Percentiles rank a stretch among this genome's conserved stretches.
Evolutionary conservation across 2,113 vertebrate genomes (phyloP).

Genomic region (Cyanocitta stelleri): DNA sequence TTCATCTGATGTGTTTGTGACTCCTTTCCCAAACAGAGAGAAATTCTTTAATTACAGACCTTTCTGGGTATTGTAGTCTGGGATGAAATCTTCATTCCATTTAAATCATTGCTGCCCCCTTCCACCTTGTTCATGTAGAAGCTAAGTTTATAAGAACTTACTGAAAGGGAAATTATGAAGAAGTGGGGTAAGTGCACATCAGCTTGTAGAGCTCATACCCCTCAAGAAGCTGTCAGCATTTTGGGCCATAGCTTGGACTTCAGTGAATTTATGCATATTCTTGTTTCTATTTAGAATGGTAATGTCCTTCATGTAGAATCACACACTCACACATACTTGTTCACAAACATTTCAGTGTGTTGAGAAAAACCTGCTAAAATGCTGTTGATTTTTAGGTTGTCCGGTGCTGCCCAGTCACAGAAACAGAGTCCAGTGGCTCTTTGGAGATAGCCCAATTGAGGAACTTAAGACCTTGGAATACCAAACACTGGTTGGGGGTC

Average conservation of each 20-base stretch:
- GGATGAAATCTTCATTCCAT: neutral
- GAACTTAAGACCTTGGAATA: conserved; percentile 58
- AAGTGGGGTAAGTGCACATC: neutral
- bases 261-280: neutral
- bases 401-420: conserved; percentile 69
- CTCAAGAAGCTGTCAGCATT: neutral
- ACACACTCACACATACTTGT: accelerated
- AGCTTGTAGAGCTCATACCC: neutral
- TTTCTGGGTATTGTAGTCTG: neutral
- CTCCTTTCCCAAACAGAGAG: neutral
- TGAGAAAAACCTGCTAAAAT: neutral
- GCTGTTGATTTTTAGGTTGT: conserved; percentile 57
- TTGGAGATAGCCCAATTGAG: conserved; percentile 67
- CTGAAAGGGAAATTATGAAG: neutral
- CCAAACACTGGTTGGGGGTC: conserved; percentile 68
- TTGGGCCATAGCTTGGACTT: neutral
- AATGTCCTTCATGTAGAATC: neutral
- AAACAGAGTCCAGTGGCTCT: conserved; percentile 72
- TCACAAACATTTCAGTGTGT: neutral
- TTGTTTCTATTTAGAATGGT: neutral
- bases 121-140: neutral
- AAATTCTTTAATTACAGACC: neutral
- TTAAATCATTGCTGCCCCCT: neutral
- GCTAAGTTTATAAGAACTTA: neutral
- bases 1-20: neutral